These are phyloP conservation scores for Hipposideros armiger DNA, from an alignment of 2,113 vertebrate species.

Conservation along the genomic window DNA sequence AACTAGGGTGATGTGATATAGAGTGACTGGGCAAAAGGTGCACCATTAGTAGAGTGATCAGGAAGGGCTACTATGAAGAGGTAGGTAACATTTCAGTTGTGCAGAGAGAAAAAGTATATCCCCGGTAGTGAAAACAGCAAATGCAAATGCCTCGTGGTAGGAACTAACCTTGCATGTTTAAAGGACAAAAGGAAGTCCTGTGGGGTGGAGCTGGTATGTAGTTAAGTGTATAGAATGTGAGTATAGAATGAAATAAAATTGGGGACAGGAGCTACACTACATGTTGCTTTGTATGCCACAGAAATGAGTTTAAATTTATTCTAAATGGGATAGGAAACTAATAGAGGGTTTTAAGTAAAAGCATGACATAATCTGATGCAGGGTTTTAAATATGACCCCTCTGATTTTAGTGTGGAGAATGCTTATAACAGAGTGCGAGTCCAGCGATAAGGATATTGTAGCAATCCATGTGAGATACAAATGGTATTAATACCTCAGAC, in stretches of 20 bases:
- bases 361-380: neutral
- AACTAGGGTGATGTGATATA: neutral
- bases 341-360: constrained; percentile 6
- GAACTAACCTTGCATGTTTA: neutral
- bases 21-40: neutral
- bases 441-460: neutral
- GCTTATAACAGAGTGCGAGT: neutral
- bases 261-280: neutral
- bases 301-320: neutral
- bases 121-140: neutral
- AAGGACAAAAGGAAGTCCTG: neutral
- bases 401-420: neutral
- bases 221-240: neutral
- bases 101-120: neutral
- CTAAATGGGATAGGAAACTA: neutral
- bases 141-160: neutral
- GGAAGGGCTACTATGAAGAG: neutral
- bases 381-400: neutral
- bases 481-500: neutral
- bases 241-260: neutral
- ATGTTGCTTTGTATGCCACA: neutral
- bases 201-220: neutral
- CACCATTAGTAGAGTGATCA: neutral
- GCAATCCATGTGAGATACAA: neutral
- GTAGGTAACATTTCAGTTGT: neutral